Evolutionary conservation across 2,888 invertebrate genomes (phyloP), one percentile per base, ranked within the genome.

Genomic region (Scrobipalpa atriplicella): DNA sequence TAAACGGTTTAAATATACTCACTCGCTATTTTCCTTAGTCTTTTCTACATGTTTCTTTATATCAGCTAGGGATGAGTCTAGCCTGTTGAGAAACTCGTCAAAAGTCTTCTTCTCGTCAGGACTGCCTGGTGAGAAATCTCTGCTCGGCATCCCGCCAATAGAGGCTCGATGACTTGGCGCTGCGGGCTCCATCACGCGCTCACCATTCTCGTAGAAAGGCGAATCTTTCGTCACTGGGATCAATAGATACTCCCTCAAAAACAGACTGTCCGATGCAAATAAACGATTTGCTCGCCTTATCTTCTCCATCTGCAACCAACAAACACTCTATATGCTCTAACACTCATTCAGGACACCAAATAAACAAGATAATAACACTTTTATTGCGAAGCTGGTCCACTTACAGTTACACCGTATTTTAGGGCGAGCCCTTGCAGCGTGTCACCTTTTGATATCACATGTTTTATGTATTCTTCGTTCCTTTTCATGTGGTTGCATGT

Each of bases 251-350:
- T 98, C 97, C 74, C 98, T 94, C 79, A 98, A 94, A 93, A 98
- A 98, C 84, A 98, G 94, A 93, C 98, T 98, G 88, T 99, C 98
- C 66, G 97, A 95, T 43, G 98, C 97, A 94, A 98, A 99, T 70
- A 99, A 93, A 78, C 97, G 95, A 89, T 99, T 99, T 67, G 96
- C 96, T 80, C 98, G 94, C 78, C 98, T 95, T 82, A 99, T 97
- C 90, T 98, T 97, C 93, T 98, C 98, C 86, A 97, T 98, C 98
- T 98, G 93, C 65, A 94, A 94, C 72, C 81, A 81, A 80, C 72
- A 75, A 76, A 78, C 67, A 72, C 75, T 66, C 70, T 73, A 68
- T 72, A 71, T 70, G 77, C 68, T 73, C 71, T 66, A 62, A 65
- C 67, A 68, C 67, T 29, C 43, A 68, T 66, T 70, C 71, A 69